phyloP scores from a whole-genome alignment of 2,797 vertebrate genomes.

The Amniataba percoides region DNA sequence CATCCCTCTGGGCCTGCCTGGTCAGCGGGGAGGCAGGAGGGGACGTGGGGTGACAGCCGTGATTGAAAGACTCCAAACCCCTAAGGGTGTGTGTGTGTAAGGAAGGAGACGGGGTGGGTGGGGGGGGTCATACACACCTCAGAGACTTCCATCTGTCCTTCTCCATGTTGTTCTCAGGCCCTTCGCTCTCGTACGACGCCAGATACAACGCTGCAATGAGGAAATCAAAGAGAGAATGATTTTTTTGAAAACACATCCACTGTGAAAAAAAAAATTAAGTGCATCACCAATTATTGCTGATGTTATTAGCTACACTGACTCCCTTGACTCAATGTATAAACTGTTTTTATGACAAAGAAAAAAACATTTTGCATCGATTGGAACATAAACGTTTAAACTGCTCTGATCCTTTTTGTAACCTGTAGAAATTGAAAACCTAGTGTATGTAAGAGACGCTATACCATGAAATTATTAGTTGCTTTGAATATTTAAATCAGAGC shows the following conservation, averaged over 20 bases:
- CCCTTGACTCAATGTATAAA: too few species aligned
- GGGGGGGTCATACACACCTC: conserved; percentile 83
- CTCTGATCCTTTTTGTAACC: too few species aligned
- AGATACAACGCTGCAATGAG: conserved; percentile 88
- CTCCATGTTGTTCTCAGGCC: conserved; percentile 95
- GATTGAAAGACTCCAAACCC: conserved; percentile 54
- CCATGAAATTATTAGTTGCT: too few species aligned
- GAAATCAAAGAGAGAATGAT: background rate
- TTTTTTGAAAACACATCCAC: background rate
- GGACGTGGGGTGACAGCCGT: conserved; percentile 33
- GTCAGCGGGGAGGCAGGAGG: conserved; percentile 27
- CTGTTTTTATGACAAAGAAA: too few species aligned
- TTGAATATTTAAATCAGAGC: too few species aligned
- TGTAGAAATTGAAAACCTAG: too few species aligned
- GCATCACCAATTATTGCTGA: too few species aligned
- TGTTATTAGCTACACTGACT: background rate
- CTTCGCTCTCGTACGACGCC: conserved; percentile 95
- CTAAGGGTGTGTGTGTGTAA: conserved; percentile 1
- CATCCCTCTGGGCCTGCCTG: conserved; percentile 36
- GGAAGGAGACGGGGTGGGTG: too few species aligned
- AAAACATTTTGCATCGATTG: too few species aligned
- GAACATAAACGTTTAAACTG: too few species aligned
- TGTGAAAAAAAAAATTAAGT: background rate
- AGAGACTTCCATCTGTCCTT: conserved; percentile 97
- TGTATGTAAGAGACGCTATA: too few species aligned